Percentiles rank a stretch among this genome's conserved stretches.
phyloP scores from a whole-genome alignment of 2,888 invertebrate species.

The Malacosoma neustria region DNA sequence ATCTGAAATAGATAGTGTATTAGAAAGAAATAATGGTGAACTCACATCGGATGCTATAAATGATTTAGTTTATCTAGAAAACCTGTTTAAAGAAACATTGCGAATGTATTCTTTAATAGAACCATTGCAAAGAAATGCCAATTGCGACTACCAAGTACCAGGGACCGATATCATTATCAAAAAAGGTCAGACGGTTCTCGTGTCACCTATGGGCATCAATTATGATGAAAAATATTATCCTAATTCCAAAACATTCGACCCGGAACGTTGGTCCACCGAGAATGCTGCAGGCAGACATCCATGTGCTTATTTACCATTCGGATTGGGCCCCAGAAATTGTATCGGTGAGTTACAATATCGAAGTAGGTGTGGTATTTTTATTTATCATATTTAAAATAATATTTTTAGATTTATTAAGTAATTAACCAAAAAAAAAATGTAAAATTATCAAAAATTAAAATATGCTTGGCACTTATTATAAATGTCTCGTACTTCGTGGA shows the following conservation, averaged over 20 bases:
- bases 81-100: constrained; percentile 44
- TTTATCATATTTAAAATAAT: no score
- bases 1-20: constrained; percentile 31
- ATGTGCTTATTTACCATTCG: constrained; percentile 51
- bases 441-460: not conserved
- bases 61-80: constrained; percentile 47
- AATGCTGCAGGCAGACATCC: constrained; percentile 30
- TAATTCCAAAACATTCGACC: constrained; percentile 53
- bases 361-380: no score
- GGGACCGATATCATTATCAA: constrained; percentile 36
- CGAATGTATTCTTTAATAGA: constrained; percentile 57
- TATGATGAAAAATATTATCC: constrained; percentile 47
- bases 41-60: constrained; percentile 43
- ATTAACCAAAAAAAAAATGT: not conserved
- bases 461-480: not conserved
- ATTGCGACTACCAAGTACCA: constrained; percentile 35
- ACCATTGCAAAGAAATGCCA: constrained; percentile 37
- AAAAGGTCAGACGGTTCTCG: constrained; percentile 31
- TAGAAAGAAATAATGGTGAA: constrained; percentile 28
- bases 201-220: constrained; percentile 47
- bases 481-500: no score
- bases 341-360: constrained; percentile 53
- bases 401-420: not conserved
- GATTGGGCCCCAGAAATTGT: constrained; percentile 51
- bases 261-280: constrained; percentile 49